Evolutionary conservation across 1,140 invertebrate species (phyloP), one percentile per base, ranked within the genome.

Genomic region (Neodiprion virginianus): DNA sequence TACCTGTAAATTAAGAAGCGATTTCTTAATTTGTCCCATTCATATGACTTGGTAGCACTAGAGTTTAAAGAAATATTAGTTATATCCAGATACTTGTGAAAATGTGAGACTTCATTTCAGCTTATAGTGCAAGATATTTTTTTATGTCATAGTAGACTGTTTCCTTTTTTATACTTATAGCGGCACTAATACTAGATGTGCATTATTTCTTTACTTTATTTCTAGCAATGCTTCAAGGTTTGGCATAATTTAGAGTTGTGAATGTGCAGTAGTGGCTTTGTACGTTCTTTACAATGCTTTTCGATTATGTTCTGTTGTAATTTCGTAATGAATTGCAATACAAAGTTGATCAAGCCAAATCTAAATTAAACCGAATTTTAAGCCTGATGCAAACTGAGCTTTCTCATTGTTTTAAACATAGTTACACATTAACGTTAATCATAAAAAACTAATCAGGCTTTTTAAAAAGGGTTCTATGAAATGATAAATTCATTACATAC

Each of bases 361-460:
- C 66, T 66, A 75, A 77, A 76, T 79, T 76, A 69, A 69, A 69
- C 67, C 21, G 67, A 67, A 74, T 73, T 23, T 71, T 75, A 76
- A 79, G 72, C 73, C 67, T 47, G 67, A 40, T 65, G 78, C 71
- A 81, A 82, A 82, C 81, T 80, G 81, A 85, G 78, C 77, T 47
- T 11, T 4, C n/a, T 7, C 7, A 23, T 69, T 47, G 77, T 75
- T 73, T 79, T 77, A 76, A 76, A 69, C 75, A 77, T 75, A 79
- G 53, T 74, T 50, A 79, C 77, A 80, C 79, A 76, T 79, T 72
- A 76, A 78, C 72, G 73, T 78, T 76, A 77, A 84, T 83, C 65
- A 83, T 81, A 84, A 81, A 83, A 83, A 82, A 84, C 78, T 83
- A 84, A 84, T 83, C 84, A 82, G 81, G 81, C 83, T 85, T 79